Evolutionary conservation across 2,888 invertebrate genomes (phyloP).

Genomic region (Cenopis cana): DNA sequence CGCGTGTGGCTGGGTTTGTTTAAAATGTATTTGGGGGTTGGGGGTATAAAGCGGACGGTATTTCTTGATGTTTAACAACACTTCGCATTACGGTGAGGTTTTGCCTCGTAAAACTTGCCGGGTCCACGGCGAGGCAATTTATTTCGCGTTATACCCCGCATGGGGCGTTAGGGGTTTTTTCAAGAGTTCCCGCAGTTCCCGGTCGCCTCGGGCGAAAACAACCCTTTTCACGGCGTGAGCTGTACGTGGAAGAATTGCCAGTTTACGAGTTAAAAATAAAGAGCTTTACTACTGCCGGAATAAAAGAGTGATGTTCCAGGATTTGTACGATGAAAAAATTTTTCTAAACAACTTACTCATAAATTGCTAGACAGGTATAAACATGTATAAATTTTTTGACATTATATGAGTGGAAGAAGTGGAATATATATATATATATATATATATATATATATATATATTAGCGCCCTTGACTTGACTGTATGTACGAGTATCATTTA

Average conservation of each 20-base stretch:
- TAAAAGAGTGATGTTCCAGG: conserved; percentile 1
- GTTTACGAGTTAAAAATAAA: conserved; percentile 54
- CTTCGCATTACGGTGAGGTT: conserved; percentile 50
- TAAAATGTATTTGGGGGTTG: conserved; percentile 34
- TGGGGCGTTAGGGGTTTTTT: conserved; percentile 51
- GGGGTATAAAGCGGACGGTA: conserved; percentile 48
- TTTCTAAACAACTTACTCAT: not conserved
- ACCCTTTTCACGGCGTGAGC: conserved; percentile 53
- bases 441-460: no score
- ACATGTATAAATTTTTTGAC: no score
- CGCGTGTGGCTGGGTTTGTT: conserved; percentile 31
- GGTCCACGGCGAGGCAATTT: conserved; percentile 56
- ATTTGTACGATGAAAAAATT: conserved; percentile 4
- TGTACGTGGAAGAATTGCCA: conserved; percentile 48
- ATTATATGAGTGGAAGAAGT: no score
- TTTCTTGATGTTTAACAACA: conserved; percentile 54
- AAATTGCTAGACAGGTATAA: no score
- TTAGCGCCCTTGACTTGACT: no score
- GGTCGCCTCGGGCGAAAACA: conserved; percentile 49
- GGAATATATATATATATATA: no score
- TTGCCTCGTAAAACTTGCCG: conserved; percentile 54
- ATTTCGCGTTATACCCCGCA: conserved; percentile 60
- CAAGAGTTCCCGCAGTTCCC: conserved; percentile 45
- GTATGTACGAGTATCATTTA: no score
- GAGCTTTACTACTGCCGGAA: conserved; percentile 46